phyloP scores from a whole-genome alignment of 2,797 vertebrate species.

The Urophycis tenuis region DNA sequence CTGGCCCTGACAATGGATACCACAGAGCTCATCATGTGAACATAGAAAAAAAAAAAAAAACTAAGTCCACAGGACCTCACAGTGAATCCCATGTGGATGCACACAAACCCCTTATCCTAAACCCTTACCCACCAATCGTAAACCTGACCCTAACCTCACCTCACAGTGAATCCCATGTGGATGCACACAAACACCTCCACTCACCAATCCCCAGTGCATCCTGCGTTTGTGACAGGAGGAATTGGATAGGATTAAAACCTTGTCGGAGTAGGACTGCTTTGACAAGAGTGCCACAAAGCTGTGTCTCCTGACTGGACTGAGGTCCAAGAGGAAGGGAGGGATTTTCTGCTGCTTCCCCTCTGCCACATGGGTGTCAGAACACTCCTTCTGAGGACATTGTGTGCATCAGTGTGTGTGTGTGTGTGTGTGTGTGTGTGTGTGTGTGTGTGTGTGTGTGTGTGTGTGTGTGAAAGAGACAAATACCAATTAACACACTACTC shows the following conservation, averaged over 20 bases:
- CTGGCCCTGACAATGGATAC: slow-evolving; percentile 5
- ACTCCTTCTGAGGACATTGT: slow-evolving; percentile 9
- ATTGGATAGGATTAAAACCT: slow-evolving; percentile 13
- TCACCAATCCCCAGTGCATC: background rate
- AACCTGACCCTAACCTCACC: too few relatives aligned
- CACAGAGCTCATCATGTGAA: slow-evolving; percentile 21
- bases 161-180: slow-evolving; percentile 2
- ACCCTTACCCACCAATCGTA: background rate
- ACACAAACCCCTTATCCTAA: too few relatives aligned
- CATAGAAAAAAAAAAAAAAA: slow-evolving; percentile 13
- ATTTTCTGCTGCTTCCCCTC: slow-evolving; percentile 36
- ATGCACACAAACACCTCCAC: background rate
- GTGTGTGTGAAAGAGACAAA: background rate
- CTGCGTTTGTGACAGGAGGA: background rate
- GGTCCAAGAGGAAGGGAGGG: slow-evolving; percentile 22
- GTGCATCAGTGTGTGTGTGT: slow-evolving; percentile 9
- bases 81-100: background rate
- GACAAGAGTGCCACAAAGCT: slow-evolving; percentile 16
- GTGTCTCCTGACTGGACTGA: slow-evolving; percentile 25
- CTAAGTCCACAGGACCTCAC: slow-evolving; percentile 6
- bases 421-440: background rate
- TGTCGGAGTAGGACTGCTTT: slow-evolving; percentile 1
- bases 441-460: background rate
- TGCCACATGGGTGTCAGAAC: slow-evolving; percentile 4
- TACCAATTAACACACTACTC: slow-evolving; percentile 29